phyloP scores from a whole-genome alignment of 1,140 invertebrate genomes.

The Pseudomyrmex pallidus region DNA sequence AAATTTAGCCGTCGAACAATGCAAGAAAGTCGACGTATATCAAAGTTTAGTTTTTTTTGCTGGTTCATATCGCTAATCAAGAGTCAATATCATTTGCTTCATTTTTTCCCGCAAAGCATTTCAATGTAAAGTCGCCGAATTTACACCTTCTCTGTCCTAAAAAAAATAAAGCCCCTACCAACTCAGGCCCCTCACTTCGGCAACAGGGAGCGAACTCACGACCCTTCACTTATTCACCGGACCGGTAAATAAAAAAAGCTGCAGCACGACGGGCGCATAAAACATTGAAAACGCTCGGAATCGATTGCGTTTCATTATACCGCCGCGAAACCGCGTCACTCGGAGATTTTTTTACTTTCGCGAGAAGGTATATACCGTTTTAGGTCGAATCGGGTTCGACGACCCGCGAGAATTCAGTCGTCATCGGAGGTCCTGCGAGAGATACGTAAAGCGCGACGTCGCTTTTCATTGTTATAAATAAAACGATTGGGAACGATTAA shows the following conservation, averaged over 20 bases:
- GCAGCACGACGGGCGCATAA: conserved; percentile 50
- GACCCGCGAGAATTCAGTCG: conserved; percentile 54
- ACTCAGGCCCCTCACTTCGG: conserved; percentile 40
- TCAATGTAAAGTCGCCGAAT: conserved; percentile 30
- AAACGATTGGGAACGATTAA: conserved; percentile 58
- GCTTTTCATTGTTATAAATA: conserved; percentile 62
- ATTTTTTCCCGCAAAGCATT: conserved; percentile 2
- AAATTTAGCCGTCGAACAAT: conserved; percentile 1
- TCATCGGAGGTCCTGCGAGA: conserved; percentile 58
- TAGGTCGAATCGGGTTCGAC: conserved; percentile 54
- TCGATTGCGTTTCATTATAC: conserved; percentile 58
- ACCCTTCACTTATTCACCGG: conserved; percentile 83
- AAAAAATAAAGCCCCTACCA: neutral
- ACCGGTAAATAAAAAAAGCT: conserved; percentile 79
- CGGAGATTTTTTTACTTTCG: conserved; percentile 60
- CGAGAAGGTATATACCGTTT: conserved; percentile 41
- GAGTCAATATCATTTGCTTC: conserved; percentile 34
- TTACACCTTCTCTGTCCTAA: conserved; percentile 20
- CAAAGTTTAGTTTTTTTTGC: conserved; percentile 33
- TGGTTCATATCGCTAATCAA: neutral
- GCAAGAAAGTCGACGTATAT: neutral
- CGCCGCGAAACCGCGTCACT: conserved; percentile 52
- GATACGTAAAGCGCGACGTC: conserved; percentile 50
- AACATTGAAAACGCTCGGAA: conserved; percentile 52
- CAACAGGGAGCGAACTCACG: conserved; percentile 83